Conservation (phyloP, 2,797 vertebrate species). For the Hypotaenidia okinawae region DNA sequence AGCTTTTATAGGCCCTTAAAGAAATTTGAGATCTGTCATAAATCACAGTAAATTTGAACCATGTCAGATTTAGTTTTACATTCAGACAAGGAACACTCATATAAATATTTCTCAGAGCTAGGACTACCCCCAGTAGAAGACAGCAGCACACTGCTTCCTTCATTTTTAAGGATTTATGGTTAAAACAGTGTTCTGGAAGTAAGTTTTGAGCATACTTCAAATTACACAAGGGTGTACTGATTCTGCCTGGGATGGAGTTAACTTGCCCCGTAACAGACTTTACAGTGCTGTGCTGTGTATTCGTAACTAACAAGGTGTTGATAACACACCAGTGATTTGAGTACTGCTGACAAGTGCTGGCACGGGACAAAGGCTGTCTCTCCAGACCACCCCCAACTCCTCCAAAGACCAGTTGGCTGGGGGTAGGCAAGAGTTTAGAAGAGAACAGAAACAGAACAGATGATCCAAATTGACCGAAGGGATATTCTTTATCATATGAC, state of each 20-base stretch:
- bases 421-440: neutral
- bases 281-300: accelerated
- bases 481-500: neutral
- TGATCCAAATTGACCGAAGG: neutral
- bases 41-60: neutral
- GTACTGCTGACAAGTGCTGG: neutral
- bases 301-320: neutral
- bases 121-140: neutral
- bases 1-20: neutral
- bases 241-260: neutral
- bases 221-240: neutral
- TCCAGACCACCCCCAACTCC: accelerated
- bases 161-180: neutral
- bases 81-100: neutral
- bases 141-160: neutral
- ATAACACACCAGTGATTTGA: neutral
- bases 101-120: neutral
- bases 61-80: neutral
- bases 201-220: neutral
- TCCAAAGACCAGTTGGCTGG: neutral
- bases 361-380: neutral
- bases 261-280: neutral
- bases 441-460: neutral
- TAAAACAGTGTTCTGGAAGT: neutral
- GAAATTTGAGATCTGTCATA: neutral